These are phyloP conservation scores for Micromesistius poutassou DNA, from an alignment of 2,797 vertebrate species.

Conservation along the genomic window DNA sequence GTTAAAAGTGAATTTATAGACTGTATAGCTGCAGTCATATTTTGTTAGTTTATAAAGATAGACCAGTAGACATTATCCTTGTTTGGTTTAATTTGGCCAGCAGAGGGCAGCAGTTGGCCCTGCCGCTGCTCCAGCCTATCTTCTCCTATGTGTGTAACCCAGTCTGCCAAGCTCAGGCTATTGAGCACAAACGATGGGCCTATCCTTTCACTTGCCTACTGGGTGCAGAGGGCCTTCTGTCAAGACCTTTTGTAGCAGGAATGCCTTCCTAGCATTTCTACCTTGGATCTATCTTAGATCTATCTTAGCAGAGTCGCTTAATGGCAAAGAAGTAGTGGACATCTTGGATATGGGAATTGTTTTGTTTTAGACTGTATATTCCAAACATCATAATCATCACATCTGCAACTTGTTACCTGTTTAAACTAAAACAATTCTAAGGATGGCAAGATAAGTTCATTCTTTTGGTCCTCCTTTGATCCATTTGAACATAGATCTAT, in stretches of 20 bases:
- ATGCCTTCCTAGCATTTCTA: neutral
- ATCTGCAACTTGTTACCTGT: neutral
- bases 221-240: neutral
- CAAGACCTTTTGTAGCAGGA: neutral
- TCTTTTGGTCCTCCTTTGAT: neutral
- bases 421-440: neutral
- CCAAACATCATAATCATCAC: neutral
- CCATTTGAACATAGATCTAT: neutral
- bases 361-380: neutral
- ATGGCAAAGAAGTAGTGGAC: neutral
- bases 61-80: neutral
- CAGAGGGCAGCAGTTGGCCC: neutral
- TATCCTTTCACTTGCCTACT: neutral
- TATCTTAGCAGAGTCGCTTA: neutral
- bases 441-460: neutral
- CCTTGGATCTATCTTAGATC: too few relatives aligned
- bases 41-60: neutral
- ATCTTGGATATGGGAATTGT: neutral
- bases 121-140: neutral
- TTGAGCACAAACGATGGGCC: neutral
- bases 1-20: neutral
- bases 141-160: neutral
- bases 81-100: neutral
- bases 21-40: neutral
- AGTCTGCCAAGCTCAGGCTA: neutral